These are phyloP conservation scores for Arremon brunneinucha DNA, from an alignment of 2,797 vertebrate species.

Conservation along the genomic window DNA sequence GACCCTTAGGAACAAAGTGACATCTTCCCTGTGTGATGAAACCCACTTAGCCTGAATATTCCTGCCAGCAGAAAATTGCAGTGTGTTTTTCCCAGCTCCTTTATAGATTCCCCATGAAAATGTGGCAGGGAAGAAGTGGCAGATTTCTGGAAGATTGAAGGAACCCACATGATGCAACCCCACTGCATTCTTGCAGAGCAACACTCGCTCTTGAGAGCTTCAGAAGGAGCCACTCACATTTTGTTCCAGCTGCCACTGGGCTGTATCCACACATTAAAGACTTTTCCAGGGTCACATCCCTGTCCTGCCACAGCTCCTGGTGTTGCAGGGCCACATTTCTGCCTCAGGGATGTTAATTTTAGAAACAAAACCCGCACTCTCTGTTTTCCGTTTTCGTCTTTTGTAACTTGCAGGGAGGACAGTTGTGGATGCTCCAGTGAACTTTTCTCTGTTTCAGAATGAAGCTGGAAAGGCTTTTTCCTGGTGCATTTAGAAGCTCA, in stretches of 20 bases:
- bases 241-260: background rate
- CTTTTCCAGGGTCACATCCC: background rate
- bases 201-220: background rate
- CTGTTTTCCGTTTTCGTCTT: background rate
- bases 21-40: fast-evolving
- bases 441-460: background rate
- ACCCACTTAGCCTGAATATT: background rate
- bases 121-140: background rate
- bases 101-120: background rate
- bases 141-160: slow-evolving; percentile 11
- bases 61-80: background rate
- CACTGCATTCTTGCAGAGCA: background rate
- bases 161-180: slow-evolving; percentile 58
- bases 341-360: background rate
- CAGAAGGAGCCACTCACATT: background rate
- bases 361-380: background rate
- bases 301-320: background rate
- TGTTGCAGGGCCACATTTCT: background rate
- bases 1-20: background rate
- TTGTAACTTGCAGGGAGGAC: background rate
- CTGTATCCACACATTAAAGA: background rate
- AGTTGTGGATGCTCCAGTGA: fast-evolving
- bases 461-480: background rate
- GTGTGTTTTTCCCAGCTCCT: background rate
- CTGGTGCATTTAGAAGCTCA: background rate